A percentile compares a stretch with the other conserved stretches of the same genome.
Conservation (phyloP, 2,797 vertebrate species). For the Hapalemur alaotrensis region DNA sequence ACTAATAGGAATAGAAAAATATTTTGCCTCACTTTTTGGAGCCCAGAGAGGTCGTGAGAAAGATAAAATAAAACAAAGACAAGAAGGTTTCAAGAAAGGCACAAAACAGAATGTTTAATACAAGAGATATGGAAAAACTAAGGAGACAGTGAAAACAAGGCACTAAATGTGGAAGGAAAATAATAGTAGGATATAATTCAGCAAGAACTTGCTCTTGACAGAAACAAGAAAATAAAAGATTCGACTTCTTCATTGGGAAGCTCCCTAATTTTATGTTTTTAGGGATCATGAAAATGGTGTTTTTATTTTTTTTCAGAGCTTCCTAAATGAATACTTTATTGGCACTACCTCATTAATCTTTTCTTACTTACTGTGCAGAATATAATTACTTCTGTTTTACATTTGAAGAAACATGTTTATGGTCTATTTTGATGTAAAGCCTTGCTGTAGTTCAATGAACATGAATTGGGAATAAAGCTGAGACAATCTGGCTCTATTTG, state of each 20-base stretch:
- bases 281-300: slow-evolving; percentile 16
- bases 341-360: slow-evolving; percentile 45
- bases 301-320: not conserved
- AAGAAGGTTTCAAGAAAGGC: not conserved
- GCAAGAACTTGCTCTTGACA: not conserved
- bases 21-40: not conserved
- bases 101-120: not conserved
- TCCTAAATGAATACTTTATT: slow-evolving; percentile 53
- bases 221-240: not conserved
- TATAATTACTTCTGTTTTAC: slow-evolving; percentile 62
- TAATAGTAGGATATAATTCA: not conserved
- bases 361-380: slow-evolving; percentile 30
- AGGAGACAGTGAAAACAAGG: not conserved
- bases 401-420: slow-evolving; percentile 52
- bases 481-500: not conserved
- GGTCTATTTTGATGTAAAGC: slow-evolving; percentile 49
- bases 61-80: not conserved
- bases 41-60: not conserved
- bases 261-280: slow-evolving; percentile 19
- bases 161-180: not conserved
- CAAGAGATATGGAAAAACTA: not conserved
- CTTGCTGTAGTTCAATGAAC: slow-evolving; percentile 22
- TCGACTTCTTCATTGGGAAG: not conserved
- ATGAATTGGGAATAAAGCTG: slow-evolving; percentile 29
- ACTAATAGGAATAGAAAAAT: slow-evolving; percentile 23